Conservation (phyloP, 2,888 invertebrate species). For the Dynastes maya region DNA sequence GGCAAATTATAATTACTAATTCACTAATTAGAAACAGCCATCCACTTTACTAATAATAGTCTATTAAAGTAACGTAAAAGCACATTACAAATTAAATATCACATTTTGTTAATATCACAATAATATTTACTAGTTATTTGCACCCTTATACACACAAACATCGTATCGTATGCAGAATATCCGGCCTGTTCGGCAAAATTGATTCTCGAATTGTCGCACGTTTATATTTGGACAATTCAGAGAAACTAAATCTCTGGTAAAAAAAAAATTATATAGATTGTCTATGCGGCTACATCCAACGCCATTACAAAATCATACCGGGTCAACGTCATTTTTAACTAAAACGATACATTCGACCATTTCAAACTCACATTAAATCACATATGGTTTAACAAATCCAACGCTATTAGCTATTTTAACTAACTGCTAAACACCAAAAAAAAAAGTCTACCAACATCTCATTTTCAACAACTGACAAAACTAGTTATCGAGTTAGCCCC, state of each 20-base stretch:
- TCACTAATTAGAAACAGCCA: constrained; percentile 46
- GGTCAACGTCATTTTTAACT: constrained; percentile 63
- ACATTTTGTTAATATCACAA: constrained; percentile 66
- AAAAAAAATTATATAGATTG: constrained; percentile 39
- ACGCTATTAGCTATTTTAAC: constrained; percentile 47
- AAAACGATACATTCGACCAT: constrained; percentile 48
- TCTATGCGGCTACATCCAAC: constrained; percentile 59
- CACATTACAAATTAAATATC: constrained; percentile 62
- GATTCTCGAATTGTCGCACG: constrained; percentile 41
- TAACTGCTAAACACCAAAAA: constrained; percentile 46
- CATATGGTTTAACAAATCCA: constrained; percentile 47
- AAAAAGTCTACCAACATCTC: constrained; percentile 50
- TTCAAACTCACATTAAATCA: constrained; percentile 44
- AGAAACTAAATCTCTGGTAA: constrained; percentile 31
- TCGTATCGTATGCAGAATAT: constrained; percentile 30
- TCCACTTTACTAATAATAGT: constrained; percentile 48
- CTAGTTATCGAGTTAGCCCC: constrained; percentile 51
- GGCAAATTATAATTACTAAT: constrained; percentile 38
- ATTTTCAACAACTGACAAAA: constrained; percentile 52
- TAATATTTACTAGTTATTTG: constrained; percentile 55
- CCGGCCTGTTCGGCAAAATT: constrained; percentile 31
- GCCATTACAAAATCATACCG: constrained; percentile 62
- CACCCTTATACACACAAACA: constrained; percentile 47
- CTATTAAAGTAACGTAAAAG: constrained; percentile 48
- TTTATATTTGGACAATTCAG: constrained; percentile 43